Evolutionary conservation across 2,113 vertebrate species (phyloP).

Genomic region (Corydoras sp.): DNA sequence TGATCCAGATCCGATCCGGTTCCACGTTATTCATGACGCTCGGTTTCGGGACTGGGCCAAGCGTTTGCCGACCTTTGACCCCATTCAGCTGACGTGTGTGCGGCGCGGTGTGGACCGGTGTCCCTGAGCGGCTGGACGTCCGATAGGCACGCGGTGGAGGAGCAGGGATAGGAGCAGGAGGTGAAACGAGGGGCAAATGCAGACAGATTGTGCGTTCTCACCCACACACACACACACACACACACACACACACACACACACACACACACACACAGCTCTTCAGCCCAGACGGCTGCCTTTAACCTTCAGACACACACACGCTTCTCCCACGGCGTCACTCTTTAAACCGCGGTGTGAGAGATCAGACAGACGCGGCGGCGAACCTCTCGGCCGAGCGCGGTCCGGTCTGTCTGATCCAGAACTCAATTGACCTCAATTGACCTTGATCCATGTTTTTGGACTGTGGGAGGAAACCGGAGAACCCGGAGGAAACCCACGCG

Average conservation of each 20-base stretch:
- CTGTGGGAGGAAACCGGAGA: no score
- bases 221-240: slow-evolving; percentile 20
- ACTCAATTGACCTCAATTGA: no score
- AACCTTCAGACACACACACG: slow-evolving; percentile 21
- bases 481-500: no score
- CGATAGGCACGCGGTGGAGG: slow-evolving; percentile 42
- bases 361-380: not conserved
- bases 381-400: no score
- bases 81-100: slow-evolving; percentile 65
- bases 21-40: not conserved
- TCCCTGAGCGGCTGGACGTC: slow-evolving; percentile 58
- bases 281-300: not conserved
- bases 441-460: no score
- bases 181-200: slow-evolving; percentile 63
- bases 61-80: slow-evolving; percentile 69
- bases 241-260: not conserved
- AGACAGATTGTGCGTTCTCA: slow-evolving; percentile 48
- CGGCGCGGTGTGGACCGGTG: slow-evolving; percentile 44
- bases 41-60: slow-evolving; percentile 56
- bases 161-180: slow-evolving; percentile 54
- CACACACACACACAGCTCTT: not conserved
- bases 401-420: no score
- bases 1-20: no score
- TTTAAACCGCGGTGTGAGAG: slow-evolving; percentile 21
- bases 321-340: slow-evolving; percentile 31